Base-by-base conservation (phyloP, 2,113 vertebrate genomes). In the Tinamus guttatus region DNA sequence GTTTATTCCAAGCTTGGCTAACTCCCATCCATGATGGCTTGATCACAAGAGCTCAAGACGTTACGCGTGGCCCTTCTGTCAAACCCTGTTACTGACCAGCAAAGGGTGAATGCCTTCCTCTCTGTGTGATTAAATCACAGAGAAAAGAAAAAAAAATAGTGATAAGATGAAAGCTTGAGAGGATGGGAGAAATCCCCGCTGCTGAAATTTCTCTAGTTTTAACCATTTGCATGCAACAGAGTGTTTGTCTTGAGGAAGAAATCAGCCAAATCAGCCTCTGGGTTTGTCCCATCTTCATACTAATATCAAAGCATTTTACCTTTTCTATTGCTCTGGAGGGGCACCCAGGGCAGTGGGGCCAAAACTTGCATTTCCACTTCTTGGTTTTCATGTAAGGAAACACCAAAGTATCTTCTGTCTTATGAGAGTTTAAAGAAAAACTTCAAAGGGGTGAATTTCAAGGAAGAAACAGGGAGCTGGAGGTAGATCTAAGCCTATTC, bases 1-100 rank as follows among this genome's bases (percentile, higher is more conserved):
- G 54, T 82, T 94, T 67, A 69, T 49, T 59, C 63, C 70, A 82
- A n/a, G n/a, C 49, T 87, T 4, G 5, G 63, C 45, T 90, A 45
- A 59, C 16, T 94, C n/a, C 24, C 24, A 58, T 40, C 69, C 9
- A 1, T 7, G 17, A 52, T 32, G 63, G n/a, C 13, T 38, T 25
- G 18, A 63, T 67, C 21, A 2, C 13, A 36, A 91, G 43, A 65
- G 38, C 13, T 70, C 30, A 12, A 0, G 0, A 16, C 6, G 38
- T 85, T 69, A 79, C 28, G 38, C 11, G 41, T 16, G 49, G 5
- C 3, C 6, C 4, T 8, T 63, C 34, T 68, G 58, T 38, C 63
- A 80, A 73, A 47, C 17, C 47, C n/a, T 5, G 41, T 56, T 43
- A 74, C 84, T 74, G 51, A 85, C 8, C 51, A 81, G 12, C 56